phyloP scores from a whole-genome alignment of 1,140 invertebrate species.

The Zeugodacus cucurbitae region DNA sequence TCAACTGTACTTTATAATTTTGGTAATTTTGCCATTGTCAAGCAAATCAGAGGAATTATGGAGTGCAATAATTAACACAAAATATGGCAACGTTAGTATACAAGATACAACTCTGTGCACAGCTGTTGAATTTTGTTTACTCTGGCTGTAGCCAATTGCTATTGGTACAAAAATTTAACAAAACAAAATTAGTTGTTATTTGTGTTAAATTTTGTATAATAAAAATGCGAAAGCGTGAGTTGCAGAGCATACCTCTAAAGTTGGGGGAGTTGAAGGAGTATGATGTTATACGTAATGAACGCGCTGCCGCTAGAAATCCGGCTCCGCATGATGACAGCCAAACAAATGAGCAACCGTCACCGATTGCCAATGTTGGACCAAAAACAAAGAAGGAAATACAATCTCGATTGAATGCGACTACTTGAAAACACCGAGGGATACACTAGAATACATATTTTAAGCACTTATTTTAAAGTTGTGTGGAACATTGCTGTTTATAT shows the following conservation, averaged over 20 bases:
- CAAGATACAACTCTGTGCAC: background rate
- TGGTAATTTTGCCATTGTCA: background rate
- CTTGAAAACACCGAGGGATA: background rate
- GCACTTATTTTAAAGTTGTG: no score
- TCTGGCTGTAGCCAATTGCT: no score
- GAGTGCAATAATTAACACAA: background rate
- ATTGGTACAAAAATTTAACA: no score
- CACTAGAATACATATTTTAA: no score
- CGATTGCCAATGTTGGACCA: constrained; percentile 44
- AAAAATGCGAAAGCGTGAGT: constrained; percentile 48
- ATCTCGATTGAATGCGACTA: constrained; percentile 44
- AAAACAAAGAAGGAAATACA: constrained; percentile 48
- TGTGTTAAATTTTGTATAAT: background rate
- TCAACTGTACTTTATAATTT: no score
- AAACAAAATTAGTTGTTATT: background rate
- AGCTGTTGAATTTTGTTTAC: background rate
- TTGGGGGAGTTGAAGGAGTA: constrained; percentile 50
- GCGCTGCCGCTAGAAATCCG: constrained; percentile 20
- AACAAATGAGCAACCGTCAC: background rate
- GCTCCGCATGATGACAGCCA: background rate
- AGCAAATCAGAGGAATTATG: background rate
- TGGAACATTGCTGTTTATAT: no score
- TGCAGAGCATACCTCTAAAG: constrained; percentile 49
- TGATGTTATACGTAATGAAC: constrained; percentile 43
- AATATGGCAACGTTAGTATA: background rate